phyloP scores from a whole-genome alignment of 2,113 vertebrate genomes.

The Dissostichus mawsoni region DNA sequence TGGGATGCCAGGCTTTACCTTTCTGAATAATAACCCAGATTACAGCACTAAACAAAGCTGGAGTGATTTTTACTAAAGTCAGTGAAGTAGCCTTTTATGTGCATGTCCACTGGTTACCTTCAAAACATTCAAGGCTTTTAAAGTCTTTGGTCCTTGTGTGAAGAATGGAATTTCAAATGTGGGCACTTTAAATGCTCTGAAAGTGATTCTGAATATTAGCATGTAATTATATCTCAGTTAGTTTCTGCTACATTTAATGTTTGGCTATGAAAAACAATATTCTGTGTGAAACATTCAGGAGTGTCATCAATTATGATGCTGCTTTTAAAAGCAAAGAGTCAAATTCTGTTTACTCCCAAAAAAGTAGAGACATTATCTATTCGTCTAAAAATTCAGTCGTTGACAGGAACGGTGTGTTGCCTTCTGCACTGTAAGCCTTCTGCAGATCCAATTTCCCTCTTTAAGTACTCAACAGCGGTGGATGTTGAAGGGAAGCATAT shows the following conservation, averaged over 20 bases:
- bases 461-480: conserved; percentile 54
- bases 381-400: conserved; percentile 24
- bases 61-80: not conserved
- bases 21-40: conserved; percentile 39
- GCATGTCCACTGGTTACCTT: not conserved
- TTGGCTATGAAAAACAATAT: conserved; percentile 4
- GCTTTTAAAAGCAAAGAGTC: conserved; percentile 14
- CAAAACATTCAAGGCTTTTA: not conserved
- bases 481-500: conserved; percentile 66
- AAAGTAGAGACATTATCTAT: conserved; percentile 39
- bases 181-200: not conserved
- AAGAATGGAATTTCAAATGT: not conserved
- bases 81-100: conserved; percentile 15
- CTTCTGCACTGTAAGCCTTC: conserved; percentile 59
- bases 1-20: not conserved
- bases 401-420: conserved; percentile 30
- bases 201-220: conserved; percentile 11
- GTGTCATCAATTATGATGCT: not conserved
- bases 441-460: conserved; percentile 67
- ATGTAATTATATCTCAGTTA: conserved; percentile 8
- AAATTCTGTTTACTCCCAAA: conserved; percentile 2
- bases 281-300: not conserved
- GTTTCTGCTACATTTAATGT: conserved; percentile 21
- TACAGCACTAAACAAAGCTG: not conserved
- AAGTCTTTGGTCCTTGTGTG: not conserved